Base-by-base conservation (phyloP, 1,140 invertebrate genomes). In the Euschistus heros region DNA sequence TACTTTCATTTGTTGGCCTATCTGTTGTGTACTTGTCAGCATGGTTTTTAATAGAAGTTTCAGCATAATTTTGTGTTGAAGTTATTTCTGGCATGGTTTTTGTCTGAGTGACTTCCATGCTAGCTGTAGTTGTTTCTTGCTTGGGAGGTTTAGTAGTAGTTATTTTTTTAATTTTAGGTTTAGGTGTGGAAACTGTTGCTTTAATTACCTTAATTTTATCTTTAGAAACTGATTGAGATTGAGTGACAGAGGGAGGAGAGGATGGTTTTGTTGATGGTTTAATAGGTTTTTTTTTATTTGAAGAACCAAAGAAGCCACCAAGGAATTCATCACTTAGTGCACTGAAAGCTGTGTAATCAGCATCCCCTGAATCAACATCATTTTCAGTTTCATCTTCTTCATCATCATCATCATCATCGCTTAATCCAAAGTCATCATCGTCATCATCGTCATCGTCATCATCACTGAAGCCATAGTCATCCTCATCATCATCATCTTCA, bases 401-500 rank as follows among this genome's bases (percentile, higher is more conserved):
- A 24, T 69, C 69, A 7, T 75, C 78, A 0, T 77, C 74, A n/a
- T 79, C 75, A 20, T 78, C 30, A 30, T 30, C 30, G 8, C 33
- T 37, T 0, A 78, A 68, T 17, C 76, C 76, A 33, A 74, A 74
- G 10, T 78, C 75, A 6, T 77, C 75, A 13, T 77, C 77, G 1
- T 78, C 76, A 18, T 77, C 76, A 50, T 70, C 72, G 46, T 71
- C 71, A 47, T 74, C 73, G 7, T 74, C 74, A 15, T 72, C 70
- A 57, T 73, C 73, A 44, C 72, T 69, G 15, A 72, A 71, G 7
- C 67, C 72, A 14, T 72, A 68, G 7, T 70, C 71, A 20, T 72
- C 71, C 17, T 65, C 71, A 52, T 66, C 71, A n/a, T 74, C 72
- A 42, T 73, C 73, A 26, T 68, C 70, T 59, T 74, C 72, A 10